Conservation (phyloP, 2,888 invertebrate species). For the Cryptocheilus praepositus region DNA sequence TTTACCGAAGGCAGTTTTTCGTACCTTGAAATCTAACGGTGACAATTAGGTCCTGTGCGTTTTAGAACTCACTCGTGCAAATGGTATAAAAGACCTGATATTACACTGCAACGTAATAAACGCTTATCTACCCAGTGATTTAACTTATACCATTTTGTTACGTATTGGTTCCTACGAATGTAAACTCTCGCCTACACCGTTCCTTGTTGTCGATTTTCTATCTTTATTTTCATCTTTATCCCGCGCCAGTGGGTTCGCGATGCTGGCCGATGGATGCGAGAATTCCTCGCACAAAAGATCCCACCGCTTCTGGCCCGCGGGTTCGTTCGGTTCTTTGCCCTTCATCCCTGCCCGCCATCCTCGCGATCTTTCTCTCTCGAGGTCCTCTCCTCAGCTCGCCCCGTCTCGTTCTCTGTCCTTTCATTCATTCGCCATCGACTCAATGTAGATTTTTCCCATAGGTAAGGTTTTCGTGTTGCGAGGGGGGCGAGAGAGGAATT, state of each 20-base stretch:
- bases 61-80: too few species aligned
- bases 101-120: neutral
- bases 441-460: conserved; percentile 70
- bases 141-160: too few species aligned
- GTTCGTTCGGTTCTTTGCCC: conserved; percentile 36
- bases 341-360: conserved; percentile 21
- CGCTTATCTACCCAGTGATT: neutral
- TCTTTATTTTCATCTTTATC: too few species aligned
- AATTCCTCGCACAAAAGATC: conserved; percentile 67
- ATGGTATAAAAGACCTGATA: too few species aligned
- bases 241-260: too few species aligned
- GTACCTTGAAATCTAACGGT: too few species aligned
- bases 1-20: too few species aligned
- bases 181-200: too few species aligned
- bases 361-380: conserved; percentile 18
- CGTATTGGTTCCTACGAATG: too few species aligned
- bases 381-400: conserved; percentile 21
- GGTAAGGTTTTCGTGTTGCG: conserved; percentile 36
- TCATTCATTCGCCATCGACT: conserved; percentile 55
- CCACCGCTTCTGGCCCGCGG: neutral
- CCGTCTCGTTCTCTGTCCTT: neutral
- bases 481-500: conserved; percentile 25
- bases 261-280: conserved; percentile 23
- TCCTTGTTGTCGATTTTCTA: too few species aligned
- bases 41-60: too few species aligned